Conservation (phyloP, 35 echinoderm and acorn worm species). For the Hemicentrotus pulcherrimus region DNA sequence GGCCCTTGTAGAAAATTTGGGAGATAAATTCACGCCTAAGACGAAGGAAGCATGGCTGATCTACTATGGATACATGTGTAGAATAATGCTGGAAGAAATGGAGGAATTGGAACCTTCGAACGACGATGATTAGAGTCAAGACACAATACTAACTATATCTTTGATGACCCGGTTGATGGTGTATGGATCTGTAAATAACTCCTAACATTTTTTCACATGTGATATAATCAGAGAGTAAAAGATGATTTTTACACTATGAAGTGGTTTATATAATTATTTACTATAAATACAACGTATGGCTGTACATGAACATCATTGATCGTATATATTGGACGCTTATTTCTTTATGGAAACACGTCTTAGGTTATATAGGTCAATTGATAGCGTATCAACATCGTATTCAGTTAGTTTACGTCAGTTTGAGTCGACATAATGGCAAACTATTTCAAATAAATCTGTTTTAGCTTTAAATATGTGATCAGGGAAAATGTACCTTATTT, state of each 20-base stretch:
- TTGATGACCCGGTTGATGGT: not conserved
- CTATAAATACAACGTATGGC: not conserved
- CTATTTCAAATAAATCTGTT: too few species aligned
- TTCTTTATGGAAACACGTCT: not conserved
- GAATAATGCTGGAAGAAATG: constrained; percentile 49
- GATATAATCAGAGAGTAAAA: not conserved
- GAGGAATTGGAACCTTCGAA: constrained; percentile 25
- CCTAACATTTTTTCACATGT: not conserved
- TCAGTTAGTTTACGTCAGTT: not conserved
- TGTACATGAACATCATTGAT: not conserved
- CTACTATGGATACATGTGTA: constrained; percentile 52
- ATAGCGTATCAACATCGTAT: not conserved
- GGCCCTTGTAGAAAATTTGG: constrained; percentile 24
- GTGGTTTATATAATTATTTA: constrained; percentile 14
- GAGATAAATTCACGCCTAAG: constrained; percentile 66
- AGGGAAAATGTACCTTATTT: too few species aligned
- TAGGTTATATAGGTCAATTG: not conserved
- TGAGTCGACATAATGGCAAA: too few species aligned
- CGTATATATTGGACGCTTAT: not conserved
- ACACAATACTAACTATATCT: not conserved
- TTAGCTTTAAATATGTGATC: too few species aligned
- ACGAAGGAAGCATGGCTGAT: constrained; percentile 54
- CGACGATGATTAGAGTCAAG: not conserved
- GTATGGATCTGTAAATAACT: not conserved
- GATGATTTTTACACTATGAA: constrained; percentile 6